phyloP scores from a whole-genome alignment of 2,888 invertebrate species.

The Tolmerus cingulatus region DNA sequence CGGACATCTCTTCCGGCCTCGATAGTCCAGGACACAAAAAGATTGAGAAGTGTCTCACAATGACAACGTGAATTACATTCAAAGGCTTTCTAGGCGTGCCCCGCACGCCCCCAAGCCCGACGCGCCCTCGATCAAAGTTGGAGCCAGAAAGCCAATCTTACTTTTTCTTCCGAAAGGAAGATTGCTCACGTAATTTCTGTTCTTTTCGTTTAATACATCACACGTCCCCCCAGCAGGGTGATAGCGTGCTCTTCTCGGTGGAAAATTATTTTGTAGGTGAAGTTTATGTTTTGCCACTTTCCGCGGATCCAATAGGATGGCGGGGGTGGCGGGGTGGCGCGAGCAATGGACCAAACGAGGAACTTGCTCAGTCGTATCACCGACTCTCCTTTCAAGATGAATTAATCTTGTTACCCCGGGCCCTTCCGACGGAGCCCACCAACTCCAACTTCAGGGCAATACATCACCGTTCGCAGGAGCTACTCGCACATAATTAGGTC shows the following conservation, averaged over 20 bases:
- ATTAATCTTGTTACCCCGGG: constrained; percentile 5
- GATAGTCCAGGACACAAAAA: constrained; percentile 12
- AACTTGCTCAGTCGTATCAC: neutral
- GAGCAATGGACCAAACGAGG: neutral
- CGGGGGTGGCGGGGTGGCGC: neutral
- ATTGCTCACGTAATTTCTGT: constrained; percentile 29
- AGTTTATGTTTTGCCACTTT: constrained; percentile 25
- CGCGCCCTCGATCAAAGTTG: neutral
- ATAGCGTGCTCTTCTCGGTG: neutral
- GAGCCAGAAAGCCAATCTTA: constrained; percentile 10
- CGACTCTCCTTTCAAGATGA: constrained; percentile 2
- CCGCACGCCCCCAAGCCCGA: neutral
- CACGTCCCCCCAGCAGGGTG: neutral
- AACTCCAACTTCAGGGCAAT: neutral
- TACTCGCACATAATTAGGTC: constrained; percentile 24
- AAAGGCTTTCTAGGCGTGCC: neutral
- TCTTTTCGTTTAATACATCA: constrained; percentile 25
- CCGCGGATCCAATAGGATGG: neutral
- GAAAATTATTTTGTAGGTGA: constrained; percentile 23
- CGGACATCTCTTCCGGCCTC: neutral
- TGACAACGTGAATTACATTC: constrained; percentile 35
- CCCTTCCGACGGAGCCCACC: neutral
- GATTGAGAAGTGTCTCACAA: constrained; percentile 23
- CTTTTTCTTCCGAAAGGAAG: neutral
- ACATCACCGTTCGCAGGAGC: constrained; percentile 15